Evolutionary conservation across 2,113 vertebrate genomes (phyloP).

Genomic region (Tupaia tana): DNA sequence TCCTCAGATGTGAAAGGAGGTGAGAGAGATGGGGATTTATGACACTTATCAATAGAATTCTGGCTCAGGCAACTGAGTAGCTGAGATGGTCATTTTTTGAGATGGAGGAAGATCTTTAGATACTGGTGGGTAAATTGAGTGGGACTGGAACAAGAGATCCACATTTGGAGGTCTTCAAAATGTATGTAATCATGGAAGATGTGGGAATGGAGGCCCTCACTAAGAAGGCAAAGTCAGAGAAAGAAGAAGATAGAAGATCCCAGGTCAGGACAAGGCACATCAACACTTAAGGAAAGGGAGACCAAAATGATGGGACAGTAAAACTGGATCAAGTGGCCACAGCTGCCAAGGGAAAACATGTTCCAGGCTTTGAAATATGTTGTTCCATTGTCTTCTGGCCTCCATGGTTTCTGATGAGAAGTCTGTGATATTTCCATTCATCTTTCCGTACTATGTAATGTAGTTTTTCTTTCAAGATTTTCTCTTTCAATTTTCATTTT

Average conservation of each 20-base stretch:
- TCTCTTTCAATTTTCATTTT: neutral
- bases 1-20: rapidly evolving
- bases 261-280: too few species aligned
- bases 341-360: rapidly evolving
- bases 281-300: too few species aligned
- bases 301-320: neutral
- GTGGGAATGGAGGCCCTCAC: neutral
- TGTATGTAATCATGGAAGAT: rapidly evolving
- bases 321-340: neutral
- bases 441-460: rapidly evolving
- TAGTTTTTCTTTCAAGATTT: neutral
- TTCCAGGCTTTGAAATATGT: rapidly evolving
- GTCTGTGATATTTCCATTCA: rapidly evolving
- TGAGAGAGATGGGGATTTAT: rapidly evolving
- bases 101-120: neutral
- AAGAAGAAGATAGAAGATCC: neutral
- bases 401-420: neutral
- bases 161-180: rapidly evolving
- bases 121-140: rapidly evolving
- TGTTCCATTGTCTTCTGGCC: neutral
- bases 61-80: rapidly evolving
- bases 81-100: rapidly evolving
- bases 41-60: neutral
- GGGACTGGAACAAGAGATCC: neutral
- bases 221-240: rapidly evolving